Evolutionary conservation across 2,888 invertebrate genomes (phyloP).

Genomic region (Ophioninae sp.): DNA sequence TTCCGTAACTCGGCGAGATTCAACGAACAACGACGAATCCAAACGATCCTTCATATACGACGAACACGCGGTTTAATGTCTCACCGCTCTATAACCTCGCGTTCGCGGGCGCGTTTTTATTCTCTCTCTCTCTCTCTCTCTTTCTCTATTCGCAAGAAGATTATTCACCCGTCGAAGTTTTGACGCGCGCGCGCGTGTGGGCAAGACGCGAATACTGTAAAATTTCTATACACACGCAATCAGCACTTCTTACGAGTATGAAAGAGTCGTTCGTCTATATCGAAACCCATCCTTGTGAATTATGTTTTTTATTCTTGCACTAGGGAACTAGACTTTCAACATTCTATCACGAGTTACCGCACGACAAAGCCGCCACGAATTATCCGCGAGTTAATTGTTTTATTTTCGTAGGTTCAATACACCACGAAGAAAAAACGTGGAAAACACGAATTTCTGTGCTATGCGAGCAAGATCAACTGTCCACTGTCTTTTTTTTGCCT

Average conservation of each 20-base stretch:
- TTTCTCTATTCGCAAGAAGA: too few species aligned
- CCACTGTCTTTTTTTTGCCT: background rate
- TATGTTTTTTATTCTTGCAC: background rate
- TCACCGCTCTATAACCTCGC: too few species aligned
- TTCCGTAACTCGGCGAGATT: constrained; percentile 69
- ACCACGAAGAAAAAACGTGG: background rate
- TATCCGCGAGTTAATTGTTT: background rate
- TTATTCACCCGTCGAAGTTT: too few species aligned
- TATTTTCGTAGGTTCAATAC: background rate
- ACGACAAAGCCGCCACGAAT: background rate
- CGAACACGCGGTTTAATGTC: constrained; percentile 39
- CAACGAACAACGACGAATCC: constrained; percentile 50
- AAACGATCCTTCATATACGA: constrained; percentile 33
- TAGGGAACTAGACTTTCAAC: background rate
- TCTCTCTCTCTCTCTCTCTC: too few species aligned
- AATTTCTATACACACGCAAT: background rate
- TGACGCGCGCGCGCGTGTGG: too few species aligned
- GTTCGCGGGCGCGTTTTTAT: too few species aligned
- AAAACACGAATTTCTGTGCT: background rate
- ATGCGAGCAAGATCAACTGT: background rate
- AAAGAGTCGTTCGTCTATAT: background rate
- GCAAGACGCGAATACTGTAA: background rate
- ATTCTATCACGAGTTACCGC: background rate
- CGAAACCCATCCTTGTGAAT: background rate
- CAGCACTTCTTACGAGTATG: background rate